Percentiles rank a stretch among this genome's conserved stretches.
These are phyloP conservation scores for Falcunculus frontatus DNA, from an alignment of 2,113 vertebrate species.

Conservation along the genomic window DNA sequence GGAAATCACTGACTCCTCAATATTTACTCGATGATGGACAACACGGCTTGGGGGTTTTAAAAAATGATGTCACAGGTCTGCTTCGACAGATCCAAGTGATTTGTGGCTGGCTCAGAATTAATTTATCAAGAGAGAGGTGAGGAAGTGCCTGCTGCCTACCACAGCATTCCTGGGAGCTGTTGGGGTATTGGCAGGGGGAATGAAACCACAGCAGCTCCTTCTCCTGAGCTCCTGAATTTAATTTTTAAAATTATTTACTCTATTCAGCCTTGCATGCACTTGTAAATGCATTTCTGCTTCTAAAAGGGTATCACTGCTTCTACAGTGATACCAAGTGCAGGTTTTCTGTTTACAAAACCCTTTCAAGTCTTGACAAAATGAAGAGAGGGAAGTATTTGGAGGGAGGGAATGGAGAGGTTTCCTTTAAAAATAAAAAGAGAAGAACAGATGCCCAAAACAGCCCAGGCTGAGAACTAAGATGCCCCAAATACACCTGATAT, in stretches of 20 bases:
- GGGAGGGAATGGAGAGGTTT: background rate
- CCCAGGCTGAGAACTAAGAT: background rate
- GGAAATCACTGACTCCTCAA: conserved; percentile 10
- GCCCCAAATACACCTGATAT: background rate
- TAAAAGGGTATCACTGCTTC: too few relatives aligned
- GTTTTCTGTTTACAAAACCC: background rate
- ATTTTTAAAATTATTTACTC: background rate
- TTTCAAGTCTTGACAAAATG: background rate
- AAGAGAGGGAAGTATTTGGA: background rate
- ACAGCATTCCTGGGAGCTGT: background rate
- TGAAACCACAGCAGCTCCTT: background rate
- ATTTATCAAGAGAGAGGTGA: background rate
- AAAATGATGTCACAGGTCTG: background rate
- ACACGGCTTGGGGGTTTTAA: background rate
- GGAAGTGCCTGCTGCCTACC: background rate
- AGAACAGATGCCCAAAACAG: background rate
- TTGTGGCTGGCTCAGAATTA: background rate
- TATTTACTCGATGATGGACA: background rate
- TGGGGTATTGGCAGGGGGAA: background rate
- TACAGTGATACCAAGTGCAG: background rate
- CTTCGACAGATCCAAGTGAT: conserved; percentile 17
- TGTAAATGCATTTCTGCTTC: background rate
- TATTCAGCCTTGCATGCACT: background rate
- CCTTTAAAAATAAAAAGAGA: background rate
- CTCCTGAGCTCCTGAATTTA: background rate